A percentile compares a stretch with the other conserved stretches of the same genome.
phyloP scores from a whole-genome alignment of 2,113 vertebrate genomes.

The Rhodinocichla rosea region DNA sequence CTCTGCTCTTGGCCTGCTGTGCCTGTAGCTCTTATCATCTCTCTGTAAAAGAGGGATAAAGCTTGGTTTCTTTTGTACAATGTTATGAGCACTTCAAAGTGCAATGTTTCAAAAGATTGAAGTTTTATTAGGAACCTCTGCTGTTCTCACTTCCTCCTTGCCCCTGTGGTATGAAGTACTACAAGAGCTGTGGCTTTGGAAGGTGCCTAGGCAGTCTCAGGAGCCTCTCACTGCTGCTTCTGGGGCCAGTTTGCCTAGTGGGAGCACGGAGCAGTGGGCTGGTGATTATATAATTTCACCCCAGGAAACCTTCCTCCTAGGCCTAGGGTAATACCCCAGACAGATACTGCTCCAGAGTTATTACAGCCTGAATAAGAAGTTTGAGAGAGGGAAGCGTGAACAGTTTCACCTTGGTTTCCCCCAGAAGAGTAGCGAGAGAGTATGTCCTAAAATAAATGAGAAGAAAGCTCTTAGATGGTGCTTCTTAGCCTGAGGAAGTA shows the following conservation, averaged over 20 bases:
- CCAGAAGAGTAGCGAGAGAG: neutral
- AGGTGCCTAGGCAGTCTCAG: neutral
- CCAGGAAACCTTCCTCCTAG: neutral
- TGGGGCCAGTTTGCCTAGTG: neutral
- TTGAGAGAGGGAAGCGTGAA: neutral
- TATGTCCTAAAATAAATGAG: neutral
- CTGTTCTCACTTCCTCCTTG: neutral
- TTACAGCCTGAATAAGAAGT: neutral
- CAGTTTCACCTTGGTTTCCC: neutral
- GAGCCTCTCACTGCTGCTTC: neutral
- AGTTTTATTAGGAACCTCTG: constrained; percentile 6
- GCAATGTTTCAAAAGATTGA: neutral
- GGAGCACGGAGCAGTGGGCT: neutral
- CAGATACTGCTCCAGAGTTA: neutral
- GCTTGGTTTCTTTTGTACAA: neutral
- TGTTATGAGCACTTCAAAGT: neutral
- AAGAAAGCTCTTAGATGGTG: neutral
- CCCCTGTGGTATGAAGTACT: neutral
- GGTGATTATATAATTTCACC: neutral
- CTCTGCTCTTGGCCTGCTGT: neutral
- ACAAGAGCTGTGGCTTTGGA: neutral
- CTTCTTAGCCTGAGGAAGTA: neutral
- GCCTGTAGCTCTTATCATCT: neutral
- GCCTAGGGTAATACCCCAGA: neutral
- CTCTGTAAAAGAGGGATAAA: neutral